phyloP scores from a whole-genome alignment of 2,797 vertebrate species.

The Silurus aristotelis region DNA sequence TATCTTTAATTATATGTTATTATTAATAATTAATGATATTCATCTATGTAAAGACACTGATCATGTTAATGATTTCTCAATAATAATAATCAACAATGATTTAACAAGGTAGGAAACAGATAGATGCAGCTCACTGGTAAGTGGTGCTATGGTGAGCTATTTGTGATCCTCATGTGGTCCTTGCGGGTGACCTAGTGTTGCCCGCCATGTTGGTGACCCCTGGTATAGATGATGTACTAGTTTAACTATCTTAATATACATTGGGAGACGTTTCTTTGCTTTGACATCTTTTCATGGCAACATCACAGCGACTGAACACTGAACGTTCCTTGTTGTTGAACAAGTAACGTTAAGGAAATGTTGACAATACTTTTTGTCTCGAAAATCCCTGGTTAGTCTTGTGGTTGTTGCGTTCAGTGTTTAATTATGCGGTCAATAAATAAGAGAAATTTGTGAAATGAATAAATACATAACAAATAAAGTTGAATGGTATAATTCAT shows the following conservation, averaged over 20 bases:
- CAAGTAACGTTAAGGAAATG: neutral
- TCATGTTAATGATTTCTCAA: too few species aligned
- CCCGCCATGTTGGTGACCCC: too few species aligned
- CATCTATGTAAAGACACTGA: too few species aligned
- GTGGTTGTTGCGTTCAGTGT: neutral
- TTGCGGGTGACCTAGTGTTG: too few species aligned
- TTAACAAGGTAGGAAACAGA: too few species aligned
- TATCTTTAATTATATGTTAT: too few species aligned
- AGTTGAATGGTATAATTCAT: neutral
- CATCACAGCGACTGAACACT: neutral
- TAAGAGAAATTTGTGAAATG: neutral
- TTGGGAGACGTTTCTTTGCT: neutral
- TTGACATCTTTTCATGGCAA: neutral
- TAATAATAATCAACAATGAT: too few species aligned
- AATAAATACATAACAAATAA: neutral
- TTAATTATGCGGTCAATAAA: neutral
- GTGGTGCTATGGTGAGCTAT: too few species aligned
- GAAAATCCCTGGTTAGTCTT: neutral
- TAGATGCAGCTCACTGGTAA: too few species aligned
- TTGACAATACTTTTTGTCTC: neutral
- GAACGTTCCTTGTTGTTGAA: neutral
- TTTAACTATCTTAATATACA: neutral
- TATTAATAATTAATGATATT: too few species aligned
- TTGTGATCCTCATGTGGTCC: too few species aligned
- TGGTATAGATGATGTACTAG: neutral